Evolutionary conservation across 2,888 invertebrate genomes (phyloP), one percentile per base, ranked within the genome.

Genomic region (Candidula unifasciata): DNA sequence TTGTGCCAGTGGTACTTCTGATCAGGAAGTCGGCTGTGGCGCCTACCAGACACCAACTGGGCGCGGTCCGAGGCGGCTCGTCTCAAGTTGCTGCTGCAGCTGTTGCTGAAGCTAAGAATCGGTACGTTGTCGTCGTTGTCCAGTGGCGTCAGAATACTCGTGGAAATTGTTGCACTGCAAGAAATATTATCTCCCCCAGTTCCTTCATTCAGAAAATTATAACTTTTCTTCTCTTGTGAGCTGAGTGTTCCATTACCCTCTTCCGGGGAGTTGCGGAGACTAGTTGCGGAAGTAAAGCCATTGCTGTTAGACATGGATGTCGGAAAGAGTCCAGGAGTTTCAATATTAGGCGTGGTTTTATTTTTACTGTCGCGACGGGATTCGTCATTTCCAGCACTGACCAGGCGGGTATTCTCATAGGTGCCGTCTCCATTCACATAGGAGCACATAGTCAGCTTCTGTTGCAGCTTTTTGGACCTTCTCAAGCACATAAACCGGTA

Each of bases 401-500:
- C 83, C 27, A 76, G 60, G 30, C 64, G 57, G 0, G 77, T 77
- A 33, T 78, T 81, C 64, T 85, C 81, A 69, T 66, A 77, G 27
- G 83, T 86, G 24, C 86, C 87, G 69, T 85, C 87, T 2, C 87
- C 86, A 71, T 86, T 87, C 35, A 87, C 85, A 64, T 88, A 88
- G 3, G 87, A 81, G 57, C 88, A 88, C 64, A 88, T 84, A n/a
- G 86, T 84, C n/a, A 88, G 83, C 73, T 82, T 85, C 35, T 87
- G 87, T 27, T 86, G 74, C 21, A 88, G 82, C 71, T 88, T 88
- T 80, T 82, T 84, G 35, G 84, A 85, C 35, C 87, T 78, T 57
- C 90, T 85, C 30, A 87, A 80, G n/a, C 89, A 87, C 33, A 92
- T 91, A 37, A 91, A 93, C 24, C 90, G 87, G 86, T 92, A 93